phyloP scores from a whole-genome alignment of 2,797 vertebrate genomes.

The Diglossa cyanea region DNA sequence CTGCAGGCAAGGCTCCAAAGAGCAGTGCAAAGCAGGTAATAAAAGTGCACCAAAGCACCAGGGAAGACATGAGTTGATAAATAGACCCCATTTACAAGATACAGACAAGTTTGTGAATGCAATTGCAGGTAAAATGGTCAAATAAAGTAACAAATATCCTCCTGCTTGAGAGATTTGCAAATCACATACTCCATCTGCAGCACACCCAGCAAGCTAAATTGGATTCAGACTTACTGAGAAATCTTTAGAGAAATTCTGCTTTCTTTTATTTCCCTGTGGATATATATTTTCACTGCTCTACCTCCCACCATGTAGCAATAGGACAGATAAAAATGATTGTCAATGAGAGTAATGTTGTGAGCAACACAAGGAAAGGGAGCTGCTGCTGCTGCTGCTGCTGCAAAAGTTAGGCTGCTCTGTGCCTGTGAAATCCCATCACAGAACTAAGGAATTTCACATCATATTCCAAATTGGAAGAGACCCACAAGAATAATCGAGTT shows the following conservation, averaged over 20 bases:
- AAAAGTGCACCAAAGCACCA: neutral
- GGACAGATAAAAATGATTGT: neutral
- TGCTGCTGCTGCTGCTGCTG: neutral
- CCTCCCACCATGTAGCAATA: neutral
- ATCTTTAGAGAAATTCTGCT: constrained; percentile 15
- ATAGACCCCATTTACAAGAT: neutral
- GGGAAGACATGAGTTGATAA: neutral
- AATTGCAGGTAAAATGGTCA: constrained; percentile 11
- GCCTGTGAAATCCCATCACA: neutral
- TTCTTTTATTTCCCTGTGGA: constrained; percentile 37
- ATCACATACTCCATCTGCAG: neutral
- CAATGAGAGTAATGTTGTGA: neutral
- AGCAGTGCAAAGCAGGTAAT: neutral
- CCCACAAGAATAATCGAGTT: fast-evolving
- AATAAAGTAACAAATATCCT: constrained; percentile 14
- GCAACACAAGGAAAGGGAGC: neutral
- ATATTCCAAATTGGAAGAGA: neutral
- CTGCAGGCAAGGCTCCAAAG: neutral
- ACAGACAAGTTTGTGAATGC: neutral
- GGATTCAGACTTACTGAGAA: constrained; percentile 8
- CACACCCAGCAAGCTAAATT: constrained; percentile 3
- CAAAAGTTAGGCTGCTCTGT: neutral
- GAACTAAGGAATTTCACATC: neutral
- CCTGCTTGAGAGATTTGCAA: constrained; percentile 23
- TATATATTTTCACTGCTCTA: neutral